phyloP scores from a whole-genome alignment of 1,140 invertebrate species.

The Ganaspis sp. region DNA sequence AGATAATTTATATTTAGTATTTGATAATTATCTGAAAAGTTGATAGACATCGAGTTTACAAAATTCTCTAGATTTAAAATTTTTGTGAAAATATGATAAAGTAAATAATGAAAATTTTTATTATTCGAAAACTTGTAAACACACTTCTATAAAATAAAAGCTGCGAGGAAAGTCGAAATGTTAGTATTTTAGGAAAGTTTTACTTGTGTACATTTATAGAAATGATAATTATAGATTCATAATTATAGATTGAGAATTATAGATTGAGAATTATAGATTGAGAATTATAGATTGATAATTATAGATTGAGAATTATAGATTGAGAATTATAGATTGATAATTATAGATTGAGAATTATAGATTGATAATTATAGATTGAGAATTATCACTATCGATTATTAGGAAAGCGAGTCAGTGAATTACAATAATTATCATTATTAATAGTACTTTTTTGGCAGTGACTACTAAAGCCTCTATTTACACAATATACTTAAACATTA shows the following conservation, averaged over 20 bases:
- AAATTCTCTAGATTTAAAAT: neutral
- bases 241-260: too few relatives aligned
- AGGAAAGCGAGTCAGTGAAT: constrained; percentile 1
- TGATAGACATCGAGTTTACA: constrained; percentile 9
- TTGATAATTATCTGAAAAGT: neutral
- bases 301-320: too few relatives aligned
- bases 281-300: too few relatives aligned
- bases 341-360: too few relatives aligned
- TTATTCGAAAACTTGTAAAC: too few relatives aligned
- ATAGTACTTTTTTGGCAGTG: constrained; percentile 1
- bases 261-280: too few relatives aligned
- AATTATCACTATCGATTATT: too few relatives aligned
- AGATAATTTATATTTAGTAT: neutral
- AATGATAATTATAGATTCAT: constrained; percentile 28
- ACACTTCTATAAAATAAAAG: neutral
- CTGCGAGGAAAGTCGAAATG: neutral
- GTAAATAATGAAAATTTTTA: too few relatives aligned
- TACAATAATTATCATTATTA: neutral
- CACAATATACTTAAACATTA: neutral
- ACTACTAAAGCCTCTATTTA: constrained; percentile 12
- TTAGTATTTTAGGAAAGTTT: neutral
- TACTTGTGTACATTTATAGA: neutral
- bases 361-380: too few relatives aligned
- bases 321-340: too few relatives aligned
- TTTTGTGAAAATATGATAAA: neutral